These are phyloP conservation scores for Lepus oiostolus DNA, from an alignment of 2,797 vertebrate species.

Conservation along the genomic window DNA sequence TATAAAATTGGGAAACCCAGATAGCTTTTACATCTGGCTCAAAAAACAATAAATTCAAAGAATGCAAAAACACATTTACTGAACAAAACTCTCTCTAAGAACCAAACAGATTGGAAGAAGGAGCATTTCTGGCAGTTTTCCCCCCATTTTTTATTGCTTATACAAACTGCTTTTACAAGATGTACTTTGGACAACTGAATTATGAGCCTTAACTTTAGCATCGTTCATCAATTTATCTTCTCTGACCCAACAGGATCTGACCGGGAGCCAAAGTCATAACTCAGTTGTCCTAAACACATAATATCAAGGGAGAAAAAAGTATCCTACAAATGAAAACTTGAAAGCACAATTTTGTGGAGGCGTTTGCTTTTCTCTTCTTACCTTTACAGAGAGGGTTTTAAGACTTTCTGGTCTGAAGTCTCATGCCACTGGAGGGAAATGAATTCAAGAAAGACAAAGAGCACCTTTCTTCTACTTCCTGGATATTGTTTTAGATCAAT, in stretches of 20 bases:
- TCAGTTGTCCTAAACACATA: slow-evolving; percentile 73
- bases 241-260: slow-evolving; percentile 71
- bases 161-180: slow-evolving; percentile 72
- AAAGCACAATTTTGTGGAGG: neutral
- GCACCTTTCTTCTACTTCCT: neutral
- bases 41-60: slow-evolving; percentile 65
- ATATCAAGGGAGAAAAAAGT: neutral
- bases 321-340: neutral
- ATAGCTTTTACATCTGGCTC: slow-evolving; percentile 55
- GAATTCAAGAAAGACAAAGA: slow-evolving; percentile 5
- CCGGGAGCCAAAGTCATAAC: slow-evolving; percentile 70
- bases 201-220: slow-evolving; percentile 69
- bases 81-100: slow-evolving; percentile 49
- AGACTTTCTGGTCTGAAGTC: neutral
- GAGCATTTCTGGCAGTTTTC: neutral
- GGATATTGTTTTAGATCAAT: slow-evolving; percentile 21
- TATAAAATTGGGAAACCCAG: slow-evolving; percentile 22
- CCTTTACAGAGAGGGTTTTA: neutral
- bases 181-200: slow-evolving; percentile 72
- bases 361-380: neutral
- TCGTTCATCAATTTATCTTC: slow-evolving; percentile 76
- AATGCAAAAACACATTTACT: slow-evolving; percentile 42
- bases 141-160: neutral
- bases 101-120: slow-evolving; percentile 54
- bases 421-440: neutral